Evolutionary conservation across 2,113 vertebrate genomes (phyloP), one percentile per base, ranked within the genome.

Genomic region (Grammomys dolichurus): DNA sequence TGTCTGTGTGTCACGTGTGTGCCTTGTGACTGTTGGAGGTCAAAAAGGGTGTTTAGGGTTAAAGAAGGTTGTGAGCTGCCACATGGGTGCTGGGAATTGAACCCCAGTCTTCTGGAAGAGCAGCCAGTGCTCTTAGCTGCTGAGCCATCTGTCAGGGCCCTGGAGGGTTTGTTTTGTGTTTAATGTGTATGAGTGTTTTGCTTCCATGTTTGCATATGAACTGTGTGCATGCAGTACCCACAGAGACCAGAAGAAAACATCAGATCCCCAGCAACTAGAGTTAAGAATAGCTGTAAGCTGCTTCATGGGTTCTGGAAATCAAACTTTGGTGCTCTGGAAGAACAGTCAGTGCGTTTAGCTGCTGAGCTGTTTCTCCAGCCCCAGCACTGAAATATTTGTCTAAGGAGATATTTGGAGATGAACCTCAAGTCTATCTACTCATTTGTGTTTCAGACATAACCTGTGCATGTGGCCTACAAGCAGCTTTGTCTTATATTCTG

Each of bases 391-490:
- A 46, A 54, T 56, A 33, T 36, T 24, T 9, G 56, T 54, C 7
- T 43, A 70, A 60, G 6, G 24, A n/a, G 40, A 17, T 36, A 12
- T 46, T 22, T 48, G 24, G 80, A 40, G 22, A 17, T 75, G 31
- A 26, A 11, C 43, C 5, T 58, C 28, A 4, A 36, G 22, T n/a
- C 54, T 58, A 60, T 60, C 67, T 1, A 40, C 8, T 22, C 31
- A 24, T 36, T 73, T 13, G 36, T 75, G 69, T 73, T 5, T 60
- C 20, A 2, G 22, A 12, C 2, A n/a, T 11, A 28, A 28, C 26
- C 10, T 36, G 19, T 36, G 4, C 3, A 4, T 20, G 26, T 16
- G 58, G 16, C 9, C 24, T 1, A 12, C 28, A 22, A 17, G 5
- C 12, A 22, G 26, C 3, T 72, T 8, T 20, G 33, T 26, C 63